These are phyloP conservation scores for Micromys minutus DNA, from an alignment of 2,113 vertebrate species.

Conservation along the genomic window DNA sequence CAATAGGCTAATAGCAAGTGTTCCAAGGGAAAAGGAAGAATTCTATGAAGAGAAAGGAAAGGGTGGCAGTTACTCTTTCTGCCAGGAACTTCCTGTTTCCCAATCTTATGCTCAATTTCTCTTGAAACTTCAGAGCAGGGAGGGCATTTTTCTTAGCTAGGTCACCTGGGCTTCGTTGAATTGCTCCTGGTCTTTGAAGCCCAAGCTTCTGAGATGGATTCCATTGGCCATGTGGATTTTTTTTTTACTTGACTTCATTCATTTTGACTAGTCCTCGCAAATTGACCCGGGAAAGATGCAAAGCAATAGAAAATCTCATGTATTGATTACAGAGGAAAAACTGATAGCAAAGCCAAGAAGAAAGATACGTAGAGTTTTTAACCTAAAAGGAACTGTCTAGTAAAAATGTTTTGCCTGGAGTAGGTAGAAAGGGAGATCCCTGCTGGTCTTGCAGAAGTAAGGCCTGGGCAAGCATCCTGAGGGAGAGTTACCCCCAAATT, in stretches of 20 bases:
- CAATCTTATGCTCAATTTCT: background rate
- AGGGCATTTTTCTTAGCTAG: background rate
- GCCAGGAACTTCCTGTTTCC: background rate
- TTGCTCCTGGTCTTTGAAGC: background rate
- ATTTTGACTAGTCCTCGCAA: constrained; percentile 1
- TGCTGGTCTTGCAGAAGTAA: background rate
- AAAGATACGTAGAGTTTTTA: background rate
- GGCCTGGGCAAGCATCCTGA: background rate
- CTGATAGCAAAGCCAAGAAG: background rate
- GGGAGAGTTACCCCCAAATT: background rate
- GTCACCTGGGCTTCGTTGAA: background rate
- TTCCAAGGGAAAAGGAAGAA: background rate
- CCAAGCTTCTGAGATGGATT: background rate
- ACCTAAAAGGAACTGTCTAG: background rate
- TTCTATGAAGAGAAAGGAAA: background rate
- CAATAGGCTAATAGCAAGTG: background rate
- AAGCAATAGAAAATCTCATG: background rate
- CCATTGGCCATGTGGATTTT: background rate
- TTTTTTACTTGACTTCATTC: constrained; percentile 35
- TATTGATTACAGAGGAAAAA: background rate
- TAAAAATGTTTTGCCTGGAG: background rate
- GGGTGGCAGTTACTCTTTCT: background rate
- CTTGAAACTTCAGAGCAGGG: background rate
- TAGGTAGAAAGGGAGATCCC: background rate
- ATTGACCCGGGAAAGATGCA: constrained; percentile 31